phyloP scores from a whole-genome alignment of 2,888 invertebrate genomes.

The Nomada flava region DNA sequence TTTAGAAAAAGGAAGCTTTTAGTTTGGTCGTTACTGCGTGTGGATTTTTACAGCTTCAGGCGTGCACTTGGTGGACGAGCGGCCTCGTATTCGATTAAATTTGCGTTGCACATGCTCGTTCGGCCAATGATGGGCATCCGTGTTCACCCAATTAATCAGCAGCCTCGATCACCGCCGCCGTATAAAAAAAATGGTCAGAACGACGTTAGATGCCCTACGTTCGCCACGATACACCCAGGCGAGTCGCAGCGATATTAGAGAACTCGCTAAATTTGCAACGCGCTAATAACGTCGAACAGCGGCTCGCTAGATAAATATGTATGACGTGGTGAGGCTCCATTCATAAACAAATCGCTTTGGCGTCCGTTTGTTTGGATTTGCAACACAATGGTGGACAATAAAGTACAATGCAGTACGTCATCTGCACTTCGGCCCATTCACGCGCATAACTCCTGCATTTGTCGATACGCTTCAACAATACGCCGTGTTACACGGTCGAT shows the following conservation, averaged over 20 bases:
- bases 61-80: slow-evolving; percentile 1
- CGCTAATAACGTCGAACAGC: slow-evolving; percentile 45
- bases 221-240: slow-evolving; percentile 2
- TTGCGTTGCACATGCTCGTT: no score
- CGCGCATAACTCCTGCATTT: slow-evolving; percentile 51
- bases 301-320: slow-evolving; percentile 62
- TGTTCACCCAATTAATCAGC: background rate
- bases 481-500: slow-evolving; percentile 23
- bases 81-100: slow-evolving; percentile 4
- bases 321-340: slow-evolving; percentile 60
- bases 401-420: slow-evolving; percentile 58
- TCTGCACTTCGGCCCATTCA: slow-evolving; percentile 45
- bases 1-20: background rate
- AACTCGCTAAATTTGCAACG: slow-evolving; percentile 10
- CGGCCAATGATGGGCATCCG: background rate
- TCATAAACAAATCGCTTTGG: slow-evolving; percentile 68
- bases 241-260: slow-evolving; percentile 12
- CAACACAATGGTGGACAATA: slow-evolving; percentile 59
- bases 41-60: background rate
- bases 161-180: background rate
- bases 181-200: slow-evolving; percentile 5
- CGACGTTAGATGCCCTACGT: background rate
- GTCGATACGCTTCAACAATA: slow-evolving; percentile 49
- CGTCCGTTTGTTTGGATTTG: slow-evolving; percentile 62
- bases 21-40: background rate